phyloP scores from a whole-genome alignment of 2,888 invertebrate genomes.

The Tetranychus truncatus region DNA sequence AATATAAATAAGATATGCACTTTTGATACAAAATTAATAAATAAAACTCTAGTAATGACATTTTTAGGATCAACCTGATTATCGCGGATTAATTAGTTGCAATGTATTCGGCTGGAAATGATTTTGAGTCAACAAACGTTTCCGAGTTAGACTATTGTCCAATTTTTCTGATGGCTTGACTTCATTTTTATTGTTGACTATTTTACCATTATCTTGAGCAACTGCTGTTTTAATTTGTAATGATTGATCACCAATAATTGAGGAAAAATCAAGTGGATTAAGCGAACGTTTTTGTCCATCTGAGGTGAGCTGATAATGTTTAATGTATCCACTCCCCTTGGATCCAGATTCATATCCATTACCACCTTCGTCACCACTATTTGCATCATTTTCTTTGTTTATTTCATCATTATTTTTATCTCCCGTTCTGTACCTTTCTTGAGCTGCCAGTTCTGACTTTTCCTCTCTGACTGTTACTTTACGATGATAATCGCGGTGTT shows the following conservation, averaged over 20 bases:
- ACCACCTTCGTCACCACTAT: not conserved
- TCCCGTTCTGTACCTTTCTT: not conserved
- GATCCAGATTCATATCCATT: not conserved
- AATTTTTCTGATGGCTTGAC: not conserved
- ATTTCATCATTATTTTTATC: not conserved
- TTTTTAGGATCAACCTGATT: not conserved
- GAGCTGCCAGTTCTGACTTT: not conserved
- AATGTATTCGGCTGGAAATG: not conserved
- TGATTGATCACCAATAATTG: not conserved
- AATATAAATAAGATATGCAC: too few relatives aligned
- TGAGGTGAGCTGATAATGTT: not conserved
- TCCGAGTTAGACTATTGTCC: not conserved
- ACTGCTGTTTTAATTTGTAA: not conserved
- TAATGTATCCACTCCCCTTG: slow-evolving; percentile 2
- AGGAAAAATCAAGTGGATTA: not conserved
- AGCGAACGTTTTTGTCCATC: not conserved
- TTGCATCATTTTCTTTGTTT: not conserved
- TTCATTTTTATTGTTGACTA: not conserved
- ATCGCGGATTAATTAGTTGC: not conserved
- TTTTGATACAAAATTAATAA: too few relatives aligned
- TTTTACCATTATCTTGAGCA: not conserved
- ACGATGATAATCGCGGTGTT: not conserved
- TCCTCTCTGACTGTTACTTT: not conserved
- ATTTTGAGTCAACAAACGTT: not conserved
- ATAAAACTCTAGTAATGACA: too few relatives aligned